phyloP scores from a whole-genome alignment of 2,888 invertebrate genomes.

The Synanthedon andrenaeformis region DNA sequence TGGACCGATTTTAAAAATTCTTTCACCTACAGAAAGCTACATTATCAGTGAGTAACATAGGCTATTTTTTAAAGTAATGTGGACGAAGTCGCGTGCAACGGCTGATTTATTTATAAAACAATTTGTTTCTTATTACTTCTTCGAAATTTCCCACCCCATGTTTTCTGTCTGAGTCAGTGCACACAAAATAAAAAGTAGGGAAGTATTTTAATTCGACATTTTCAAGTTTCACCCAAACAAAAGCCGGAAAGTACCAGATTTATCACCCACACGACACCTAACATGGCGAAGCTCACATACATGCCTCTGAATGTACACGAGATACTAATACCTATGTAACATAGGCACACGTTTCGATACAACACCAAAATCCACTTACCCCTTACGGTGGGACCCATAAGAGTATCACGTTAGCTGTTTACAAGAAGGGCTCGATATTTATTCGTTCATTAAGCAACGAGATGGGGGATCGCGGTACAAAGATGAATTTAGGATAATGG shows the following conservation, averaged over 20 bases:
- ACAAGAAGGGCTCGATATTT: constrained; percentile 65
- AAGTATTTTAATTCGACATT: neutral
- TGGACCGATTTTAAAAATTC: too few relatives aligned
- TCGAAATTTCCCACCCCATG: too few relatives aligned
- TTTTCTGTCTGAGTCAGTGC: too few relatives aligned
- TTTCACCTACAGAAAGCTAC: too few relatives aligned
- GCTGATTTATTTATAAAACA: too few relatives aligned
- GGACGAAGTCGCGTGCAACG: too few relatives aligned
- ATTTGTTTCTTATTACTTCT: too few relatives aligned
- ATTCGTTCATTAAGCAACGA: constrained; percentile 61
- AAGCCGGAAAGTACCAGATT: neutral
- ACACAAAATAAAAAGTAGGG: too few relatives aligned
- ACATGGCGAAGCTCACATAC: neutral
- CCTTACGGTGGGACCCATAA: constrained; percentile 58
- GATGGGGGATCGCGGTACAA: constrained; percentile 49
- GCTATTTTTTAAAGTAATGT: too few relatives aligned
- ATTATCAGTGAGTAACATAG: too few relatives aligned
- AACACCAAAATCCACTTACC: constrained; percentile 70
- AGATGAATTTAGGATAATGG: constrained; percentile 66
- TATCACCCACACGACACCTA: neutral
- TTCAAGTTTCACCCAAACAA: neutral
- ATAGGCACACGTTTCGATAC: constrained; percentile 40
- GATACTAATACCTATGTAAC: neutral
- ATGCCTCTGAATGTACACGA: neutral
- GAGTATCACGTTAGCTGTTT: constrained; percentile 50